These are phyloP conservation scores for Liodrosophila aerea DNA, from an alignment of 2,888 invertebrate species.

Conservation along the genomic window DNA sequence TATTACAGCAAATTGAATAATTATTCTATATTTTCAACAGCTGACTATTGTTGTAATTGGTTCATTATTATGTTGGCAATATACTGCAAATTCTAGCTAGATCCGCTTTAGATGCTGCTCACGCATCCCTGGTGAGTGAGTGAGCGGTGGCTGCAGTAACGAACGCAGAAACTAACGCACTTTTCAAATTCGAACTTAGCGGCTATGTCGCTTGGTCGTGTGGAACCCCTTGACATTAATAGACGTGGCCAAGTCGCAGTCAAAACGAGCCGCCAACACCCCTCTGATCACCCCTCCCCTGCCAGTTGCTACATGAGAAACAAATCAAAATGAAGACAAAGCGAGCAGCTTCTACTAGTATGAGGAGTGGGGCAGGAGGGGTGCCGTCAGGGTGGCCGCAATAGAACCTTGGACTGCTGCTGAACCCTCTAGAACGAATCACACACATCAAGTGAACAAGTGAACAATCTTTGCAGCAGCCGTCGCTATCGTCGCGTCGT, in stretches of 20 bases:
- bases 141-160: constrained; percentile 33
- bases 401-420: constrained; percentile 65
- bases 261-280: constrained; percentile 3
- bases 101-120: background rate
- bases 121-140: constrained; percentile 47
- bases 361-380: background rate
- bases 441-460: too few species aligned
- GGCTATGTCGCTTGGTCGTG: constrained; percentile 56
- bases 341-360: constrained; percentile 1
- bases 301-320: background rate
- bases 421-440: constrained; percentile 56
- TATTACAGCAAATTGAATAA: too few species aligned
- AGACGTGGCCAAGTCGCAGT: constrained; percentile 53
- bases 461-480: constrained; percentile 62
- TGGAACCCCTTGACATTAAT: constrained; percentile 77
- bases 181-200: constrained; percentile 51
- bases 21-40: too few species aligned
- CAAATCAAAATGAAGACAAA: constrained; percentile 28
- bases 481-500: constrained; percentile 50
- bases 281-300: constrained; percentile 7
- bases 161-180: constrained; percentile 72
- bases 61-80: too few species aligned
- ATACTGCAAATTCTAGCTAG: too few species aligned
- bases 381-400: constrained; percentile 47
- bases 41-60: too few species aligned